Conservation (phyloP, 2,888 invertebrate genomes). For the Dendrolimus houi region DNA sequence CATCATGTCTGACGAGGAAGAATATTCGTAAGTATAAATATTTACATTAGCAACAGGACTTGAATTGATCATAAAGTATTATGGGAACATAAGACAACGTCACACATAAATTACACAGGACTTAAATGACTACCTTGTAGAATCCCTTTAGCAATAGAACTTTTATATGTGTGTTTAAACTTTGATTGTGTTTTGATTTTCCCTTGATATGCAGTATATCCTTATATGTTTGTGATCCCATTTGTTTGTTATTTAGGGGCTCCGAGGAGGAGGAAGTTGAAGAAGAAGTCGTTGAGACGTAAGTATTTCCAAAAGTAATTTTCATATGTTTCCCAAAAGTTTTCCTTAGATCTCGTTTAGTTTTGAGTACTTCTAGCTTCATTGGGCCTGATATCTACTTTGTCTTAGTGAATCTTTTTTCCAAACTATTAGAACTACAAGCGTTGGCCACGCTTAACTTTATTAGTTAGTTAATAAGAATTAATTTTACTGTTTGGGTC, state of each 20-base stretch:
- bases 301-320: constrained; percentile 59
- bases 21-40: constrained; percentile 91
- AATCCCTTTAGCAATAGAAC: constrained; percentile 5
- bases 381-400: constrained; percentile 53
- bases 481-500: background rate
- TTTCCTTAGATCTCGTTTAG: constrained; percentile 52
- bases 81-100: constrained; percentile 1
- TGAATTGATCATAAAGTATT: background rate
- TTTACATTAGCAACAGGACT: constrained; percentile 2
- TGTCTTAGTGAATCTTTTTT: constrained; percentile 56
- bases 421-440: constrained; percentile 29
- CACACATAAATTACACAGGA: constrained; percentile 6
- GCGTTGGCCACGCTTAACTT: constrained; percentile 8
- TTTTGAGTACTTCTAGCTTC: constrained; percentile 57
- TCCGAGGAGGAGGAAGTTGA: constrained; percentile 86
- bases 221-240: constrained; percentile 20
- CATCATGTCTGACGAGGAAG: constrained; percentile 96
- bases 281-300: constrained; percentile 87
- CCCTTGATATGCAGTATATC: background rate
- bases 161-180: constrained; percentile 2
- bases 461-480: constrained; percentile 3
- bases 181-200: constrained; percentile 13
- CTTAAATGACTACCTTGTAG: constrained; percentile 5
- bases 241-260: constrained; percentile 61
- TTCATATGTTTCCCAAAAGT: constrained; percentile 14